A percentile compares a stretch with the other conserved stretches of the same genome.
phyloP scores from a whole-genome alignment of 2,797 vertebrate genomes.

The Mormyrus hasselquistii region DNA sequence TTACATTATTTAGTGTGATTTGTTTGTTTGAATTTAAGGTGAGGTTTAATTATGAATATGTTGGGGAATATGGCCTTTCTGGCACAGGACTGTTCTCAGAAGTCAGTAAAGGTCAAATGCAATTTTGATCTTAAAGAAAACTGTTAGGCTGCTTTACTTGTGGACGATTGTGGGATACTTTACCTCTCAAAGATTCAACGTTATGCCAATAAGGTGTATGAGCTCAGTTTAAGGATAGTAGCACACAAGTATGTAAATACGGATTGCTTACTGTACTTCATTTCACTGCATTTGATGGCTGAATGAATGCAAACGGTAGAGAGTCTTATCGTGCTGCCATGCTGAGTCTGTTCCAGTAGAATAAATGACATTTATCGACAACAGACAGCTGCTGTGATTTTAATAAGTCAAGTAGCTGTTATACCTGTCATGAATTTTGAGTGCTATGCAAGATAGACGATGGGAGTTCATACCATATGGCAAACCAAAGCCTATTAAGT shows the following conservation, averaged over 20 bases:
- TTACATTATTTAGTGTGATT: neutral
- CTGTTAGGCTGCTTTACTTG: neutral
- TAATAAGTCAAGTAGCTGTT: conserved; percentile 8
- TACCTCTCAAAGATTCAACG: neutral
- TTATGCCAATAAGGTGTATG: neutral
- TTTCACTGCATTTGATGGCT: neutral
- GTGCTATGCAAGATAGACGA: neutral
- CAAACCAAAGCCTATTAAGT: neutral
- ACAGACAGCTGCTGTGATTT: neutral
- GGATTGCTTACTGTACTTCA: neutral
- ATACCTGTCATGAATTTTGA: conserved; percentile 3
- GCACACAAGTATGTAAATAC: neutral
- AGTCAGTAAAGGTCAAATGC: neutral
- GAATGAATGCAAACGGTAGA: neutral
- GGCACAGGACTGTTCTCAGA: neutral
- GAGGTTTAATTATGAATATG: neutral
- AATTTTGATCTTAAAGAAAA: neutral
- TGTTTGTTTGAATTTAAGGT: neutral
- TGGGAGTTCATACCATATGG: neutral
- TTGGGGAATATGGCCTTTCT: neutral
- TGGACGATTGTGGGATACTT: neutral
- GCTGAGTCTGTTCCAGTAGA: neutral
- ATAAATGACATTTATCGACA: neutral
- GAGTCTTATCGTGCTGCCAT: neutral
- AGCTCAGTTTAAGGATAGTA: neutral